Conservation (phyloP, 2,797 vertebrate species). For the Taeniopygia guttata region DNA sequence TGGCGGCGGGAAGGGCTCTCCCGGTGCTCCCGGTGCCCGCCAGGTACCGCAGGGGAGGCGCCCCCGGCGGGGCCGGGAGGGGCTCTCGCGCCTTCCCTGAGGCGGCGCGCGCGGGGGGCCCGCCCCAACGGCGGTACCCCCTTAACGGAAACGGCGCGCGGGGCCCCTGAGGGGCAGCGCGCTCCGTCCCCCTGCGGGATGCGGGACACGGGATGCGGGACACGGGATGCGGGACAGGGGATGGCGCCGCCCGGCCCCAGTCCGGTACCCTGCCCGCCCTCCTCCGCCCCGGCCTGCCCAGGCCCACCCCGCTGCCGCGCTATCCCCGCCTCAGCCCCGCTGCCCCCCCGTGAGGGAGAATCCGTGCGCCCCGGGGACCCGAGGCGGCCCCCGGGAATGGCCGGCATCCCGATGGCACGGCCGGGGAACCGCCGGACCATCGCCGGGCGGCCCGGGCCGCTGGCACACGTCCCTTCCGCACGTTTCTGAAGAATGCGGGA, state of each 20-base stretch:
- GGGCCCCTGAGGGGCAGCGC: background rate
- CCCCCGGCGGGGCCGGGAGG: background rate
- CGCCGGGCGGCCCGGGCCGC: background rate
- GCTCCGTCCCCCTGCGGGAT: background rate
- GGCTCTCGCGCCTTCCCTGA: background rate
- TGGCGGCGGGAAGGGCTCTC: background rate
- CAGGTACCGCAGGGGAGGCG: background rate
- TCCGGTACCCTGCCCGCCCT: background rate
- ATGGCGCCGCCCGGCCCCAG: background rate
- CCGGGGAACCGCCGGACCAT: background rate
- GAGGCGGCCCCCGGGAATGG: background rate
- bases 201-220: background rate
- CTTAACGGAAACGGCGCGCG: background rate
- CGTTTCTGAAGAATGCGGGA: background rate
- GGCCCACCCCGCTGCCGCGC: background rate
- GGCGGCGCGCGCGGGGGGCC: background rate
- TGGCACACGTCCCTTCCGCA: background rate
- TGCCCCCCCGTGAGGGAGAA: background rate
- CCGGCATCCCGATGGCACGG: background rate
- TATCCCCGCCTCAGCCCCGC: background rate
- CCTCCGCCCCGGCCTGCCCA: background rate
- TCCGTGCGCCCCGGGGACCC: fast-evolving
- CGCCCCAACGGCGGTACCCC: background rate
- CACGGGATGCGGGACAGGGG: background rate
- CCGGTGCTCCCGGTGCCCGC: background rate